Evolutionary conservation across 1,140 invertebrate species (phyloP).

Genomic region (Meteorus sp.): DNA sequence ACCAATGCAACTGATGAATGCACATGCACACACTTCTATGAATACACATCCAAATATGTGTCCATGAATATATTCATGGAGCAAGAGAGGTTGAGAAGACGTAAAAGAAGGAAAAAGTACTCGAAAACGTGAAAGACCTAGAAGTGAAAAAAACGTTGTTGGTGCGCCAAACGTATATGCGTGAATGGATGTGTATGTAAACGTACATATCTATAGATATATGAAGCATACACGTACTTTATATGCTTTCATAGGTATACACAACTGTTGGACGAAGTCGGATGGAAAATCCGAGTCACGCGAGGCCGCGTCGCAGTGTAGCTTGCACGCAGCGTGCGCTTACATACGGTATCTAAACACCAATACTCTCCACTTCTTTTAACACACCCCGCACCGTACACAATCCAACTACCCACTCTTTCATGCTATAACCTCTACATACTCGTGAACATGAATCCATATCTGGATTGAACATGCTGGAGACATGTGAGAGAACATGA

Average conservation of each 20-base stretch:
- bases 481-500: too few relatives aligned
- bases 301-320: slow-evolving; percentile 35
- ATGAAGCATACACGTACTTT: background rate
- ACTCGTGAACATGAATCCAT: slow-evolving; percentile 8
- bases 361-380: background rate
- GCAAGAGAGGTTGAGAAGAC: too few relatives aligned
- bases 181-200: too few relatives aligned
- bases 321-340: slow-evolving; percentile 30
- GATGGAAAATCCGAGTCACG: slow-evolving; percentile 40
- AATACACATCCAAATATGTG: background rate
- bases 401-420: background rate
- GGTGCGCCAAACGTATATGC: too few relatives aligned
- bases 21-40: background rate
- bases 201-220: slow-evolving; percentile 5
- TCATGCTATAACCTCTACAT: background rate
- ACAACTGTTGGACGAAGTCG: slow-evolving; percentile 26
- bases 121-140: too few relatives aligned
- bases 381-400: background rate
- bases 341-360: slow-evolving; percentile 23
- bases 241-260: background rate
- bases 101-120: too few relatives aligned
- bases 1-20: background rate
- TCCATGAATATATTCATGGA: background rate
- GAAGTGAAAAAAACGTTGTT: too few relatives aligned
- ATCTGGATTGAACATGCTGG: slow-evolving; percentile 10